phyloP scores from a whole-genome alignment of 2,888 invertebrate species.

The Drosophila anomalipes region DNA sequence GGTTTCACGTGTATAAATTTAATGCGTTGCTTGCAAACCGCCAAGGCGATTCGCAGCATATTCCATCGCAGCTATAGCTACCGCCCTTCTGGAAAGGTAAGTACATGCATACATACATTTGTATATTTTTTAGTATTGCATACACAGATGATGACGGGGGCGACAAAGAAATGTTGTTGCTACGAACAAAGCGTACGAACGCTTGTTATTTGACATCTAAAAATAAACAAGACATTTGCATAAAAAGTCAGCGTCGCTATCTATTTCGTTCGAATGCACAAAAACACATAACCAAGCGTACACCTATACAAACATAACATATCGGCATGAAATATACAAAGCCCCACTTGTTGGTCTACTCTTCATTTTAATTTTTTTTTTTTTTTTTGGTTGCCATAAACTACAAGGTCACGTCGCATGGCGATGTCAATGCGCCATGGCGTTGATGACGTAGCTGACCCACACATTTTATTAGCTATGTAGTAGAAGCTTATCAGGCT shows the following conservation, averaged over 20 bases:
- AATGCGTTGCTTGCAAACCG: slow-evolving; percentile 62
- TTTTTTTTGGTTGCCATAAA: slow-evolving; percentile 12
- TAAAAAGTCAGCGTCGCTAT: slow-evolving; percentile 25
- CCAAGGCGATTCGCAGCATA: slow-evolving; percentile 36
- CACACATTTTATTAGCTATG: slow-evolving; percentile 6
- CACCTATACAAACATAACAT: background rate
- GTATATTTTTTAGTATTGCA: background rate
- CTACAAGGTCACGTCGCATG: slow-evolving; percentile 63
- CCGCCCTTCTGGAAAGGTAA: slow-evolving; percentile 47
- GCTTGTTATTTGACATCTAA: slow-evolving; percentile 44
- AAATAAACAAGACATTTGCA: slow-evolving; percentile 70
- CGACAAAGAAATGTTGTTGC: slow-evolving; percentile 14
- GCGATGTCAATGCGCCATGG: slow-evolving; percentile 47
- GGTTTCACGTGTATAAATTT: slow-evolving; percentile 15
- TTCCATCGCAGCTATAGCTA: slow-evolving; percentile 40
- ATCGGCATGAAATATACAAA: slow-evolving; percentile 11
- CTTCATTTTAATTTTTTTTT: background rate
- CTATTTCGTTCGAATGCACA: slow-evolving; percentile 14
- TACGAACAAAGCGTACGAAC: slow-evolving; percentile 34
- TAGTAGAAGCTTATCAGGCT: slow-evolving; percentile 39
- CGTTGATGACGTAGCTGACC: slow-evolving; percentile 32
- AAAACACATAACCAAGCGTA: slow-evolving; percentile 5
- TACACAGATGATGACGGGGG: slow-evolving; percentile 14
- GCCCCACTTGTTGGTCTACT: slow-evolving; percentile 69
- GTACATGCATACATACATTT: slow-evolving; percentile 14